These are phyloP conservation scores for Hydrozoanthus tunicans DNA, from an alignment of 64 coral and sea anemone genomes.

Conservation along the genomic window DNA sequence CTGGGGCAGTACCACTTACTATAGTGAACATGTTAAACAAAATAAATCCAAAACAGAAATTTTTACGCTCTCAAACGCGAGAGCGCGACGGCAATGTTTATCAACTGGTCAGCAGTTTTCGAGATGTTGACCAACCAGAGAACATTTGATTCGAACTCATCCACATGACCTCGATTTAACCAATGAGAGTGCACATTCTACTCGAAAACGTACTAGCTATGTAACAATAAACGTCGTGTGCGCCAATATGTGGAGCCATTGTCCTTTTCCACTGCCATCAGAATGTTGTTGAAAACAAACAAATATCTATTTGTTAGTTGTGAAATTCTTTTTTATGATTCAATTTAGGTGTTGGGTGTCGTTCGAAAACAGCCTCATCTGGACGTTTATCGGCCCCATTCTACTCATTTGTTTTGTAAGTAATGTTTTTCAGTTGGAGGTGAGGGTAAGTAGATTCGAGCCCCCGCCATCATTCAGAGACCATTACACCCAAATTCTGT, in stretches of 20 bases:
- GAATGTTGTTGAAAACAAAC: not conserved
- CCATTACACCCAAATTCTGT: not conserved
- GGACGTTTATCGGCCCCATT: constrained; percentile 58
- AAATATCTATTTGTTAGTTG: not conserved
- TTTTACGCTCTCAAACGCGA: too few relatives aligned
- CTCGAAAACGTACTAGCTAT: not conserved
- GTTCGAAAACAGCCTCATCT: constrained; percentile 40
- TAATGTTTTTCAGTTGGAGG: not conserved
- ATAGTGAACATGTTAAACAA: too few relatives aligned
- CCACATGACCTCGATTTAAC: too few relatives aligned
- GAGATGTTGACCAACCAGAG: too few relatives aligned
- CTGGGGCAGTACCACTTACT: too few relatives aligned
- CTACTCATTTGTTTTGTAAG: constrained; percentile 54
- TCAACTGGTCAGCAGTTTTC: too few relatives aligned
- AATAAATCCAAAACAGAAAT: too few relatives aligned
- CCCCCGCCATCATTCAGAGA: not conserved
- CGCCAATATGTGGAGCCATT: not conserved
- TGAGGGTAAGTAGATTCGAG: not conserved
- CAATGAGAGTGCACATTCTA: too few relatives aligned
- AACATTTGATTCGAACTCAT: too few relatives aligned
- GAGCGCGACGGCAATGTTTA: too few relatives aligned
- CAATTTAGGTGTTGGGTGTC: constrained; percentile 59
- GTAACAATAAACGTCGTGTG: not conserved
- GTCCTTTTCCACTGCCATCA: not conserved
- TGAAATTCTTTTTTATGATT: not conserved